phyloP scores from a whole-genome alignment of 2,797 vertebrate genomes.

The Poeciliopsis turneri region DNA sequence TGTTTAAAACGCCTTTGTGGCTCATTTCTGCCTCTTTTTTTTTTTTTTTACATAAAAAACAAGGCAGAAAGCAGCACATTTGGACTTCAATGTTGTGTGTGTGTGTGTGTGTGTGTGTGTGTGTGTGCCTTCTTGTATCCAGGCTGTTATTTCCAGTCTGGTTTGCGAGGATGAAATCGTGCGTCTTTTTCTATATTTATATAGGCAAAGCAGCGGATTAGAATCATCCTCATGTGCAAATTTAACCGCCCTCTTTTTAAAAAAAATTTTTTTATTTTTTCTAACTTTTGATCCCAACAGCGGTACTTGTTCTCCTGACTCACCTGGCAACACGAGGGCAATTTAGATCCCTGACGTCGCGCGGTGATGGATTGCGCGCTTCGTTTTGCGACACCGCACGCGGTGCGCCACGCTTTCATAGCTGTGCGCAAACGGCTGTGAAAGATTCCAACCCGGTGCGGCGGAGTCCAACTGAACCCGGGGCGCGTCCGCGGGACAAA shows the following conservation, averaged over 20 bases:
- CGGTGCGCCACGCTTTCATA: slow-evolving; percentile 88
- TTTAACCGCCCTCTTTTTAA: no score
- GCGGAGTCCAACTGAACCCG: background rate
- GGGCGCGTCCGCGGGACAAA: background rate
- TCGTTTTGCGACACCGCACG: slow-evolving; percentile 90
- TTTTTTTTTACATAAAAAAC: no score
- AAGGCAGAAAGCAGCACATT: slow-evolving; percentile 31
- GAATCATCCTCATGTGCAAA: background rate
- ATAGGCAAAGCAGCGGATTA: background rate
- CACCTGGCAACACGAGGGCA: slow-evolving; percentile 80
- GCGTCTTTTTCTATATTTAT: background rate
- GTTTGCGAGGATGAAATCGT: background rate
- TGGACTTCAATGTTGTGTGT: slow-evolving; percentile 40
- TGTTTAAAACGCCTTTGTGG: slow-evolving; percentile 20
- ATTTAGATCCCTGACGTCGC: slow-evolving; percentile 84
- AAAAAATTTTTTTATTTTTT: no score
- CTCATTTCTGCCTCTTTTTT: slow-evolving; percentile 4
- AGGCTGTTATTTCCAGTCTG: background rate
- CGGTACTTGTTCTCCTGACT: background rate
- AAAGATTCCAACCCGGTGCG: slow-evolving; percentile 85
- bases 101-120: no score
- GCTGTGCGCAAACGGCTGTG: slow-evolving; percentile 90
- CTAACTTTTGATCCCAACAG: background rate
- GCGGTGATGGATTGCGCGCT: slow-evolving; percentile 90
- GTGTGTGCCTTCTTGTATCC: slow-evolving; percentile 6